Evolutionary conservation across 1,140 invertebrate genomes (phyloP), one percentile per base, ranked within the genome.

Genomic region (Copidosoma floridanum): DNA sequence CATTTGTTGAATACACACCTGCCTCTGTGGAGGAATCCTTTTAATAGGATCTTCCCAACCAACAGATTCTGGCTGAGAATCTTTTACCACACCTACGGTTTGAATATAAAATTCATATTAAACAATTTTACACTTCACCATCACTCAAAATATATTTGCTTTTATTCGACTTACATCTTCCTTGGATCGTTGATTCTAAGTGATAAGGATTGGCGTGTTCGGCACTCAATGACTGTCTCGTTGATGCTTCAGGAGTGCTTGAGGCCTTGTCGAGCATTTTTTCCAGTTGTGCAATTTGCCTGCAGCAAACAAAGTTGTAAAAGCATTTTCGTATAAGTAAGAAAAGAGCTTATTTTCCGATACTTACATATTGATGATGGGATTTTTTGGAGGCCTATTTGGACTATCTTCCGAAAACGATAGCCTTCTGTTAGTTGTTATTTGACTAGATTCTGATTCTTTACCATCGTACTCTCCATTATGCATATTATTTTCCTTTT

Each of bases 41-140:
- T 72, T 68, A 14, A 67, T 63, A 10, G 72, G 74, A 67, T 82
- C 81, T 65, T 84, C 81, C 83, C 83, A 85, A 3, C 79, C 82
- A 21, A 84, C 77, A 11, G 79, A 75, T 47, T 80, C 79, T 6
- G 72, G 71, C 68, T 84, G 83, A 2, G 83, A 81, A 29, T 82
- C 80, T 56, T 77, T 79, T 14, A 61, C 57, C 32, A 64, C 61
- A 58, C 61, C 74, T 78, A 18, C 12, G 18, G 64, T 47, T 37
- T 24, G 57, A 23, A 26, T 47, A 40, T 21, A 57, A 46, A 56
- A 8, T 21, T 51, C 43, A 29, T 55, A 21, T 44, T 29, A 8
- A 51, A 32, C 2, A 11, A 1, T 20, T 51, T 57, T 26, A 20
- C 14, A 23, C 50, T 24, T 55, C 46, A 38, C n/a, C n/a, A 35